phyloP scores from a whole-genome alignment of 2,888 invertebrate genomes.

The Drosophila hamatofila region DNA sequence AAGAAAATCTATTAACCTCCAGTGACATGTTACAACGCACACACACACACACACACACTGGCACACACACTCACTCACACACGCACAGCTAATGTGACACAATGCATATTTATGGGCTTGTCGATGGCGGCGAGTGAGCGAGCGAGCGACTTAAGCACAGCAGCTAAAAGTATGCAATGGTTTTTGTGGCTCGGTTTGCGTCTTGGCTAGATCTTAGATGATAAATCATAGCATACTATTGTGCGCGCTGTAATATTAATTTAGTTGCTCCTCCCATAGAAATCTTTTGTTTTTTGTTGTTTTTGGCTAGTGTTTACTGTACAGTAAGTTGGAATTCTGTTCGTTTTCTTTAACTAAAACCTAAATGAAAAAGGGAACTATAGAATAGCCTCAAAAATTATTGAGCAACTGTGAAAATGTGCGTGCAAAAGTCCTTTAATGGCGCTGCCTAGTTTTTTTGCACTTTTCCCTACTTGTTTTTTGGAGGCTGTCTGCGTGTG shows the following conservation, averaged over 20 bases:
- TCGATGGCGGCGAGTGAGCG: conserved; percentile 35
- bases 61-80: conserved; percentile 12
- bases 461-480: neutral
- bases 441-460: conserved; percentile 22
- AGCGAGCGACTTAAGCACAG: conserved; percentile 3
- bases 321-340: conserved; percentile 34
- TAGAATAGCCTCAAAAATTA: conserved; percentile 38
- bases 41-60: conserved; percentile 11
- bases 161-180: conserved; percentile 59
- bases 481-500: neutral
- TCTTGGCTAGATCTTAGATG: conserved; percentile 31
- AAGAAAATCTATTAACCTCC: conserved; percentile 82
- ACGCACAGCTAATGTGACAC: conserved; percentile 71
- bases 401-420: conserved; percentile 46
- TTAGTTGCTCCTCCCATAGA: neutral
- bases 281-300: conserved; percentile 11
- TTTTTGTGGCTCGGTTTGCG: conserved; percentile 32
- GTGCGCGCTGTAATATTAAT: conserved; percentile 34
- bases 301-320: conserved; percentile 33
- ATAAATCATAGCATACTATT: conserved; percentile 58
- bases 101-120: conserved; percentile 81
- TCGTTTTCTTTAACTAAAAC: neutral
- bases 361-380: neutral
- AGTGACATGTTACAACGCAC: conserved; percentile 63
- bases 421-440: conserved; percentile 55